Base-by-base conservation (phyloP, 2,113 vertebrate species). In the Megalops atlanticus region DNA sequence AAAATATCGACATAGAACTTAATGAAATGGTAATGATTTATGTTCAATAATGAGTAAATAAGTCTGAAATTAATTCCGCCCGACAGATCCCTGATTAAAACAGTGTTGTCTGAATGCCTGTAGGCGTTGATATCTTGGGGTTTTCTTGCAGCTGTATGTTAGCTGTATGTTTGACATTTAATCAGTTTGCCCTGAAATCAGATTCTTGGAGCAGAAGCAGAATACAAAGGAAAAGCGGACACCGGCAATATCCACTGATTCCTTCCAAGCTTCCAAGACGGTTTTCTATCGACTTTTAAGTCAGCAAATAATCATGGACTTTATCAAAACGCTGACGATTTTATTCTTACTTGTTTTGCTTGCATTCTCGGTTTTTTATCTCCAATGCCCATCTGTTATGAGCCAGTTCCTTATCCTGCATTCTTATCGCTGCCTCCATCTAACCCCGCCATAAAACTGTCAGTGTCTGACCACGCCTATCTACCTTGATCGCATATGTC, bases 51-150 rank as follows among this genome's bases (percentile, higher is more conserved):
- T 64, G 58, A 64, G 84, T 87, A 40, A 87, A 85, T 85, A 83
- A 91, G 83, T 86, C 79, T 70, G 69, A 82, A 74, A 80, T 43
- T 80, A 84, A 84, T 85, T 82, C 89, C 88, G 90, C 89, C 87
- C 86, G 89, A 91, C 93, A 84, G 91, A 92, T 86, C 89, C 88
- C 87, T 94, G 91, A 95, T 95, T 94, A 94, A 94, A 95, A 93
- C 90, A 87, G 91, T 87, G 85, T 91, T 91, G 89, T 92, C 90
- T 88, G 88, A 87, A 88, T 87, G 92, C 91, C 92, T 90, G 93
- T 93, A 94, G 95, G 91, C 92, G 94, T 88, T 88, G 91, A 86
- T 83, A 88, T 90, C 85, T 90, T 81, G 91, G 92, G 94, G 92
- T 92, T 92, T 92, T 92, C 90, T 92, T 92, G 91, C 93, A 90